Evolutionary conservation across 2,113 vertebrate genomes (phyloP), one percentile per base, ranked within the genome.

Genomic region (Grantiella picta): DNA sequence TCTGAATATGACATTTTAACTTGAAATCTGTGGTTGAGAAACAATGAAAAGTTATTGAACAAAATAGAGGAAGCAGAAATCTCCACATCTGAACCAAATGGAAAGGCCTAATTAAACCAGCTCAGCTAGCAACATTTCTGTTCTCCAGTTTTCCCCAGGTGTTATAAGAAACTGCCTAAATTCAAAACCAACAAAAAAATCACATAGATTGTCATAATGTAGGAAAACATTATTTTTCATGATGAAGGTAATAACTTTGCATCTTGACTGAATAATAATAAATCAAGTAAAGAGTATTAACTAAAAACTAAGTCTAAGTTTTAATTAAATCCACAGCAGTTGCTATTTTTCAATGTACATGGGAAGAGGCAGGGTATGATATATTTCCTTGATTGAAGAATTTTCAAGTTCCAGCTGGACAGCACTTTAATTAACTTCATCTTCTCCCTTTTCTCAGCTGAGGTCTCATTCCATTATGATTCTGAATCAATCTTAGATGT

Each of bases 281-380:
- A 95, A 96, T 97, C 71, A 75, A 95, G 12, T 89, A 59, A 69
- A 44, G 80, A 90, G 22, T 79, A 68, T 89, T 96, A 93, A 93
- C 86, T 90, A 72, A 97, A 95, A 92, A 70, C 76, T 90, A 94
- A 82, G 60, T 82, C 50, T 86, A 79, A 90, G 66, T 79, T 95
- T 97, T 95, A 93, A 93, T 97, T 96, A 97, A 96, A 92, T 91
- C 57, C 85, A 59, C 83, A 92, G 76, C 65, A 94, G 42, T 95
- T 94, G 66, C 82, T 96, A 44, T 87, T 97, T 94, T 80, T 94
- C 86, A 84, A n/a, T 54, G 54, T 90, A 73, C 68, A 38, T 75
- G 49, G n/a, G 59, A 91, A 87, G 94, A 95, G 14, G 33, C 44
- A 85, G 73, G 81, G 40, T 61, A 23, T 84, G 85, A 95, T 95